A percentile compares a stretch with the other conserved stretches of the same genome.
Evolutionary conservation across 2,888 invertebrate species (phyloP).

Genomic region (Leptinotarsa juncta): DNA sequence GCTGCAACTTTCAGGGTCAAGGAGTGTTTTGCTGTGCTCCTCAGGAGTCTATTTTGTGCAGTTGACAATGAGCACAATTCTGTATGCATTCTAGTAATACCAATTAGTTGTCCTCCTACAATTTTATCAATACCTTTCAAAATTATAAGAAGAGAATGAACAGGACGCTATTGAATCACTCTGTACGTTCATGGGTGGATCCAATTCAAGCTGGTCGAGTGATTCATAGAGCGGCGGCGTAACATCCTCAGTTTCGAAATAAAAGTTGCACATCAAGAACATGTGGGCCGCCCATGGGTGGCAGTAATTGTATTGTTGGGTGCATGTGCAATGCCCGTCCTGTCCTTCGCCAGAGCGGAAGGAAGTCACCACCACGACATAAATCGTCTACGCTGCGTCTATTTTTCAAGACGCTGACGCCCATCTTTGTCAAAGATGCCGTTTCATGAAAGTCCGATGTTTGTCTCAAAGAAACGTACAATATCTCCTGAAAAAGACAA

Average conservation of each 20-base stretch:
- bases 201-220: slow-evolving; percentile 21
- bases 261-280: slow-evolving; percentile 40
- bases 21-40: no score
- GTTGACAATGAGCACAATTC: no score
- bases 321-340: slow-evolving; percentile 31
- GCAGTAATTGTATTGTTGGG: slow-evolving; percentile 32
- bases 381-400: slow-evolving; percentile 26
- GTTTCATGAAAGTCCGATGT: no score
- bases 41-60: no score
- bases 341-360: slow-evolving; percentile 22
- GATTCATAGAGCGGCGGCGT: slow-evolving; percentile 33
- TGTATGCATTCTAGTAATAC: no score
- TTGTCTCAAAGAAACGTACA: no score
- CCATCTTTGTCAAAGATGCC: neutral
- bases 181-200: slow-evolving; percentile 17
- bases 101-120: no score
- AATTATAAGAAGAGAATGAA: no score
- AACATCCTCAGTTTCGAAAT: slow-evolving; percentile 38
- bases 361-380: slow-evolving; percentile 31
- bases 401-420: slow-evolving; percentile 26
- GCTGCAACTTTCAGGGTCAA: no score
- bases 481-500: no score
- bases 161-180: neutral
- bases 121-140: no score
- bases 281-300: slow-evolving; percentile 37